These are phyloP conservation scores for Amiota mariae DNA, from an alignment of 2,888 invertebrate species.

Conservation along the genomic window DNA sequence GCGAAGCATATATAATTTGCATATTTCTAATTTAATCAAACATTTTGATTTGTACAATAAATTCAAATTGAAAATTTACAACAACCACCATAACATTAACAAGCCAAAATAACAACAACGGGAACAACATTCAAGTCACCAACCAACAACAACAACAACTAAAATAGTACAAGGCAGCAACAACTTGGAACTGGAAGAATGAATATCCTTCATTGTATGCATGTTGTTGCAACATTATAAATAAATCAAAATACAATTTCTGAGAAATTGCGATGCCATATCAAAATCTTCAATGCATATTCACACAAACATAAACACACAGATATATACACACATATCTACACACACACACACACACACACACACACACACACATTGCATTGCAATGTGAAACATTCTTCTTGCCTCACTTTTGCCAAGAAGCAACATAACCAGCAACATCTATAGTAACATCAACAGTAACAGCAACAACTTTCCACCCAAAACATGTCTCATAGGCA, in stretches of 20 bases:
- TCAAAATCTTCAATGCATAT: conserved; percentile 60
- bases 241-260: conserved; percentile 71
- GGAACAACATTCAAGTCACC: conserved; percentile 25
- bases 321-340: conserved; percentile 22
- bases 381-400: background rate
- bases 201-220: conserved; percentile 50
- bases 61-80: conserved; percentile 36
- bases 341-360: conserved; percentile 18
- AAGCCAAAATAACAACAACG: conserved; percentile 40
- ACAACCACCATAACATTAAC: conserved; percentile 31
- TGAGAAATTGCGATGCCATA: conserved; percentile 70
- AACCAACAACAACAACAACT: conserved; percentile 33
- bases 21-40: conserved; percentile 70
- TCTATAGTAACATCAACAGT: background rate
- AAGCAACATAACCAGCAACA: background rate
- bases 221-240: conserved; percentile 71
- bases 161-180: conserved; percentile 31
- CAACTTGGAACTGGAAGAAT: conserved; percentile 20
- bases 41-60: conserved; percentile 51
- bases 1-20: conserved; percentile 57
- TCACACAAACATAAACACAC: conserved; percentile 27
- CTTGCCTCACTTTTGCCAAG: background rate
- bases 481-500: conserved; percentile 60
- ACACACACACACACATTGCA: conserved; percentile 26
- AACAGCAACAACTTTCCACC: conserved; percentile 57